Evolutionary conservation across 2,797 vertebrate genomes (phyloP).

Genomic region (Tragopan temminckii): DNA sequence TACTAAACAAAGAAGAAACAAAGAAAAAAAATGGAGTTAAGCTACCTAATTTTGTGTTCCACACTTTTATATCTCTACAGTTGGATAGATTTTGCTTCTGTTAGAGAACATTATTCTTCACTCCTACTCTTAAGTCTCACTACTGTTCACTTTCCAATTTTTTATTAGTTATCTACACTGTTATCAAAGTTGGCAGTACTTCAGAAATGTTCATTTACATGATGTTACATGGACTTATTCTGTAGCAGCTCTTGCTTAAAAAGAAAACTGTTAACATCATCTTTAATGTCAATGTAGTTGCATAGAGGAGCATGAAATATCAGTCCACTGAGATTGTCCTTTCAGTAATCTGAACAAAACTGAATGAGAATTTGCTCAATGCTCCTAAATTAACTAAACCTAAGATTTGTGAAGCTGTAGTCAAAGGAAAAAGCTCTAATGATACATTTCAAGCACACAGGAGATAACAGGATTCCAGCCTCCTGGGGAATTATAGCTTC

Average conservation of each 20-base stretch:
- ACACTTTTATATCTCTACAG: background rate
- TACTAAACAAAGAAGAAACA: conserved; percentile 5
- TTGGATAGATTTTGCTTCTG: background rate
- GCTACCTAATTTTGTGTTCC: background rate
- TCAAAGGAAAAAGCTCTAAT: conserved; percentile 16
- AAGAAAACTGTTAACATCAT: background rate
- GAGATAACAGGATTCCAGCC: conserved; percentile 22
- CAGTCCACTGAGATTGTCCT: background rate
- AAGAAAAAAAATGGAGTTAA: background rate
- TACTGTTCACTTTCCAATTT: background rate
- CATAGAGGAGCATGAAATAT: background rate
- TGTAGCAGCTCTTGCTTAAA: background rate
- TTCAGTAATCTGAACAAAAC: background rate
- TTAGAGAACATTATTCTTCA: background rate
- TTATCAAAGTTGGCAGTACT: background rate
- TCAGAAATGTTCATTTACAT: background rate
- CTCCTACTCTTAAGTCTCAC: background rate
- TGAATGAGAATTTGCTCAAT: background rate
- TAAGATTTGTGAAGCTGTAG: conserved; percentile 21
- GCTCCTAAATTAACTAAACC: background rate
- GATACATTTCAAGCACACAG: background rate
- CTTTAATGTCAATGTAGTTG: background rate
- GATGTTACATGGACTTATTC: background rate
- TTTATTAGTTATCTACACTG: background rate
- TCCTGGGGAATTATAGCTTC: background rate